These are phyloP conservation scores for Cyclophora albipunctata DNA, from an alignment of 2,888 invertebrate genomes.

Conservation along the genomic window DNA sequence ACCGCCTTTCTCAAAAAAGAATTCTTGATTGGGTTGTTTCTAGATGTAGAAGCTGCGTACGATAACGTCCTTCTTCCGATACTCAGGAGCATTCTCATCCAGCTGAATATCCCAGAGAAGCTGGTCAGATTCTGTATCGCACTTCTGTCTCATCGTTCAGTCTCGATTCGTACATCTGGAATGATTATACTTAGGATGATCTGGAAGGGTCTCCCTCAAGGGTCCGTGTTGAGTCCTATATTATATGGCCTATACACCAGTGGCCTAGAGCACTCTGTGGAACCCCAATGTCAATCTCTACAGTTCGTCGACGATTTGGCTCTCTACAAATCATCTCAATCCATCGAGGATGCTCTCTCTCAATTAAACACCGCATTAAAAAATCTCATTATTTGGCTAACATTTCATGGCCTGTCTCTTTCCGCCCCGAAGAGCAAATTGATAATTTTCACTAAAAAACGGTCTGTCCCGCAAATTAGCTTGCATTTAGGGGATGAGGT, in stretches of 20 bases:
- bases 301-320: constrained; percentile 16
- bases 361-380: not conserved
- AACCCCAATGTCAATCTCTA: constrained; percentile 3
- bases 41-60: constrained; percentile 14
- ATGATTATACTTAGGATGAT: not conserved
- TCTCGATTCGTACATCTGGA: not conserved
- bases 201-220: constrained; percentile 17
- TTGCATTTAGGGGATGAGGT: too few species aligned
- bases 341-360: not conserved
- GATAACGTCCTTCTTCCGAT: constrained; percentile 17
- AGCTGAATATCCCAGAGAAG: constrained; percentile 12
- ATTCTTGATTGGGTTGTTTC: constrained; percentile 9
- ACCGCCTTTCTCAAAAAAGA: constrained; percentile 12
- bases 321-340: constrained; percentile 2
- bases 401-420: constrained; percentile 3
- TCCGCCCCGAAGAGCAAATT: constrained; percentile 3
- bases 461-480: not conserved
- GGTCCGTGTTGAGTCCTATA: constrained; percentile 15
- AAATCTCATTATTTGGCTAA: constrained; percentile 2
- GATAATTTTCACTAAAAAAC: constrained; percentile 4
- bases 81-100: constrained; percentile 13
- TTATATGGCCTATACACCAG: constrained; percentile 12
- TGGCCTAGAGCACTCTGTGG: constrained; percentile 3
- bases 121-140: constrained; percentile 2
- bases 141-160: not conserved